A percentile compares a stretch with the other conserved stretches of the same genome.
Conservation (phyloP, 1,140 invertebrate species). For the Drosophila tristis region DNA sequence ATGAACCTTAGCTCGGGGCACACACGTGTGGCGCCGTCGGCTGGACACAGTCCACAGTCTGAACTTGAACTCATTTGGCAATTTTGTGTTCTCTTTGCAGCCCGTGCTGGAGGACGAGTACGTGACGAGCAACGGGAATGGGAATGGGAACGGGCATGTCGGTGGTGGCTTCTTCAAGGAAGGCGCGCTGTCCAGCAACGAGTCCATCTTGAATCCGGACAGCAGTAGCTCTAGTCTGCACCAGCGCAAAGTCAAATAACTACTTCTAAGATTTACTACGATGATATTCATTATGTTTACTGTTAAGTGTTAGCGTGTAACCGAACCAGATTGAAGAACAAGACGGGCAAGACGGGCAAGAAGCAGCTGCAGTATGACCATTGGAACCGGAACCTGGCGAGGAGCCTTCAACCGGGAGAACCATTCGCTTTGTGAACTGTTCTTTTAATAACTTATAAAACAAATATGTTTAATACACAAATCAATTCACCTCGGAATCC, state of each 20-base stretch:
- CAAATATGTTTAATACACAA: constrained; percentile 24
- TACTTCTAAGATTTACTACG: constrained; percentile 73
- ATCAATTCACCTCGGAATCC: constrained; percentile 23
- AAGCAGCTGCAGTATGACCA: constrained; percentile 43
- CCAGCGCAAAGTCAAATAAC: constrained; percentile 84
- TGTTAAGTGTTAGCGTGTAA: constrained; percentile 76
- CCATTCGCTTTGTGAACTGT: constrained; percentile 41
- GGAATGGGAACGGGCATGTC: constrained; percentile 48
- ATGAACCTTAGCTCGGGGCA: constrained; percentile 46
- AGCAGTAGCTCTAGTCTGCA: constrained; percentile 84
- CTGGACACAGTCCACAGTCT: constrained; percentile 7
- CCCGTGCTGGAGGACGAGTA: constrained; percentile 84
- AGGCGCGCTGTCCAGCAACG: constrained; percentile 72
- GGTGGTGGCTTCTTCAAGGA: constrained; percentile 73
- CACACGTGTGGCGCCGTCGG: constrained; percentile 27
- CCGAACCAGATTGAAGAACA: constrained; percentile 46
- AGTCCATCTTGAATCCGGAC: constrained; percentile 81
- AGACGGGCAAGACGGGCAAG: constrained; percentile 16
- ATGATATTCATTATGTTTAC: constrained; percentile 80
- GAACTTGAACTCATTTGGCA: constrained; percentile 6
- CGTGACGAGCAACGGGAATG: constrained; percentile 45
- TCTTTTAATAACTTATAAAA: constrained; percentile 62
- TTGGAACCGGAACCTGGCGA: constrained; percentile 25
- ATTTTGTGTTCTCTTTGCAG: constrained; percentile 69
- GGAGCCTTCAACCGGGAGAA: constrained; percentile 24